These are phyloP conservation scores for Melitaea cinxia DNA, from an alignment of 1,140 invertebrate species.

Conservation along the genomic window DNA sequence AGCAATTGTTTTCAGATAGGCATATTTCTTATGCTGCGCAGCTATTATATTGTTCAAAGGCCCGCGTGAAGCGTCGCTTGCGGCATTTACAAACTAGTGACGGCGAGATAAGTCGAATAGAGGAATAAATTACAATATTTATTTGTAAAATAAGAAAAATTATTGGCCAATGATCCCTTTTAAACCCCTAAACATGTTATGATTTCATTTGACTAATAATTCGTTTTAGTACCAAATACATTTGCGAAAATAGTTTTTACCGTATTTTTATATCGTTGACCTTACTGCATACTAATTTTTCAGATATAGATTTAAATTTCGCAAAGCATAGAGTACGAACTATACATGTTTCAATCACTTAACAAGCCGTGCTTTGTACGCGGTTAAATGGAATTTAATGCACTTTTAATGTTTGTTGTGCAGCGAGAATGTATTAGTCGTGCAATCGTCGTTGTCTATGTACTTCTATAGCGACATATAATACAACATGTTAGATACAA, in stretches of 20 bases:
- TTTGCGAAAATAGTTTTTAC: too few relatives aligned
- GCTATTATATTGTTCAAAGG: constrained; percentile 26
- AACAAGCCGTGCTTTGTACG: constrained; percentile 61
- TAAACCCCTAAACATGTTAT: too few relatives aligned
- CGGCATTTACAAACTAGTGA: constrained; percentile 10
- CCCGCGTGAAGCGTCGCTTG: constrained; percentile 7
- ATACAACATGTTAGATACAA: constrained; percentile 55
- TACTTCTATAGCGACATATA: too few relatives aligned
- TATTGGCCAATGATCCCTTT: background rate
- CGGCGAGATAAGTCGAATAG: constrained; percentile 5
- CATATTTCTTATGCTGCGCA: constrained; percentile 8
- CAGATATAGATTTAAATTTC: constrained; percentile 36
- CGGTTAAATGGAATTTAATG: constrained; percentile 72
- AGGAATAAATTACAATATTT: constrained; percentile 8
- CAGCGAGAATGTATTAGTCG: constrained; percentile 56
- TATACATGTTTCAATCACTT: constrained; percentile 65
- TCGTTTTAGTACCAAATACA: too few relatives aligned
- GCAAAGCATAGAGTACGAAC: constrained; percentile 50
- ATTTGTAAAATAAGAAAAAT: background rate
- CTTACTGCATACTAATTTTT: background rate
- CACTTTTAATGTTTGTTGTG: constrained; percentile 70
- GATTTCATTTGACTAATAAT: too few relatives aligned
- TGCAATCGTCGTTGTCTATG: constrained; percentile 36
- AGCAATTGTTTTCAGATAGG: constrained; percentile 31
- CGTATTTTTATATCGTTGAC: too few relatives aligned